phyloP scores from a whole-genome alignment of 2,113 vertebrate species.

The Todiramphus chloris region DNA sequence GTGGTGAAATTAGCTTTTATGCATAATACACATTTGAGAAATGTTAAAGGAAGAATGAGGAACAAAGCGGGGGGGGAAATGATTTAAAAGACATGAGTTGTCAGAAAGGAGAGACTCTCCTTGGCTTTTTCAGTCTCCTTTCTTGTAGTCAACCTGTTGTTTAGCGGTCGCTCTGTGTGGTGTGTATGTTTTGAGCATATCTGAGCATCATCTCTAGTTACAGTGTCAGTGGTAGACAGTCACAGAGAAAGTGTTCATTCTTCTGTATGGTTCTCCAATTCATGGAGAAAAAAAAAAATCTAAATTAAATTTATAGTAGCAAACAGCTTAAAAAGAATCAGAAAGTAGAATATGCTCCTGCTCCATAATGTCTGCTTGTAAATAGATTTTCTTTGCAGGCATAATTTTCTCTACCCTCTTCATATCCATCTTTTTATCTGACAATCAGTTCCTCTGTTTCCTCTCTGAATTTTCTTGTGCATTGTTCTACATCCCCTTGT shows the following conservation, averaged over 20 bases:
- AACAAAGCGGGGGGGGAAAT: not conserved
- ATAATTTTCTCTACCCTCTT: not conserved
- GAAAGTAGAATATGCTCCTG: not conserved
- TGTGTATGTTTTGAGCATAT: not conserved
- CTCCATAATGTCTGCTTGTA: not conserved
- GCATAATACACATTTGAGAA: not conserved
- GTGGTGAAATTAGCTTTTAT: not conserved
- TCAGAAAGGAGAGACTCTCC: not conserved
- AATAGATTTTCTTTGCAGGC: not conserved
- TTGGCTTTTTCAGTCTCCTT: not conserved
- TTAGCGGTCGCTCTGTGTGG: not conserved
- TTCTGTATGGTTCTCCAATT: not conserved
- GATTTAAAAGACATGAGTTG: not conserved
- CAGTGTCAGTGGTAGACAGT: not conserved
- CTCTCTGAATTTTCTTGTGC: not conserved
- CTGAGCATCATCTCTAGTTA: not conserved
- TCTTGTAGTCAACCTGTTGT: not conserved
- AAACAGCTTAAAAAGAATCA: not conserved
- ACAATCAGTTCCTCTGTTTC: not conserved
- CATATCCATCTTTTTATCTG: not conserved
- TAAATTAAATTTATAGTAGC: not conserved
- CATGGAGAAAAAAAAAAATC: not conserved
- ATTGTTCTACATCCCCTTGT: not conserved
- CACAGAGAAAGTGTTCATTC: not conserved
- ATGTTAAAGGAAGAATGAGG: not conserved